These are phyloP conservation scores for Sminthopsis crassicaudata DNA, from an alignment of 2,113 vertebrate species.

Conservation along the genomic window DNA sequence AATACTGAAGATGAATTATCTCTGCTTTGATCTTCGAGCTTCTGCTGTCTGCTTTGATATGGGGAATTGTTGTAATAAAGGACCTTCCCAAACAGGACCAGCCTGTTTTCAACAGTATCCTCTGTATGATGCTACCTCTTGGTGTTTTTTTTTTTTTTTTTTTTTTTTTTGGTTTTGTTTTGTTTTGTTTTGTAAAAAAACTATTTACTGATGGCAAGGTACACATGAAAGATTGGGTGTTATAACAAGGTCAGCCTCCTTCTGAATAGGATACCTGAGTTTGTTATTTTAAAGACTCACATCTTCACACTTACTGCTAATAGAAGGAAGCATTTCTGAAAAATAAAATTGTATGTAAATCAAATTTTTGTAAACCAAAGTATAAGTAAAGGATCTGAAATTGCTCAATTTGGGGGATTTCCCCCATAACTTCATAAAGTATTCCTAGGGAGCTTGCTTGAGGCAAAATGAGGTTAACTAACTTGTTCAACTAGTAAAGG, in stretches of 20 bases:
- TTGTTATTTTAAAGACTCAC: background rate
- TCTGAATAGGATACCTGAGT: background rate
- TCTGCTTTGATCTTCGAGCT: conserved; percentile 1
- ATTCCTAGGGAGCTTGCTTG: background rate
- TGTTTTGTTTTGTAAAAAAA: background rate
- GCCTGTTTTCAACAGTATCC: conserved; percentile 8
- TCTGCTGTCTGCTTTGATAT: background rate
- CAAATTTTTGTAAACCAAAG: background rate
- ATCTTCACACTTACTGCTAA: background rate
- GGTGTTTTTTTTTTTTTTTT: background rate
- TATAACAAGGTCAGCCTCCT: background rate
- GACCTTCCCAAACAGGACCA: conserved; percentile 6
- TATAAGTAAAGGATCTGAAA: background rate
- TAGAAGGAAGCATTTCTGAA: background rate
- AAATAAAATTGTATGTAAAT: background rate
- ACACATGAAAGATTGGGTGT: background rate
- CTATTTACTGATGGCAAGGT: background rate
- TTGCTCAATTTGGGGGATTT: background rate
- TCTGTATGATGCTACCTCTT: background rate
- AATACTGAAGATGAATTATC: conserved; percentile 3
- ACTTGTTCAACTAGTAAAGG: background rate
- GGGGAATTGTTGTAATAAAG: conserved; percentile 8
- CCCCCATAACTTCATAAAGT: background rate
- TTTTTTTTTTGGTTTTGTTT: background rate
- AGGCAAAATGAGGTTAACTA: background rate